Conservation (phyloP, 1,140 invertebrate genomes). For the Agrypnia vestita region DNA sequence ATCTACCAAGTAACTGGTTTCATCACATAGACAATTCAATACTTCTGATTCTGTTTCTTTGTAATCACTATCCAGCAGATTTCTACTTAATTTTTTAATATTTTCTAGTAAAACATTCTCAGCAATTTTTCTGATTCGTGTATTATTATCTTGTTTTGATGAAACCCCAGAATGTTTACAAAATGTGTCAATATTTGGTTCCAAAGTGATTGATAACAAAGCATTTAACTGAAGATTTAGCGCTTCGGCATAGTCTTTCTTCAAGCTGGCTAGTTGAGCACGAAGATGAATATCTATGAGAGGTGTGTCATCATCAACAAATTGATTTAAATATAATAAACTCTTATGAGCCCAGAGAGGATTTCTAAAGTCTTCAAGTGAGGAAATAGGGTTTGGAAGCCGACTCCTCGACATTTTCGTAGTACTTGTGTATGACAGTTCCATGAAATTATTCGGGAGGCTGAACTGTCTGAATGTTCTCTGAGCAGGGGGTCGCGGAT, state of each 20-base stretch:
- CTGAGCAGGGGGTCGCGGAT: slow-evolving; percentile 53
- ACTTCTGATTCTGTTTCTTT: slow-evolving; percentile 21
- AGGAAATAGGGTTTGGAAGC: slow-evolving; percentile 50
- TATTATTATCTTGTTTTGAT: not conserved
- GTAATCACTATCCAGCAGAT: slow-evolving; percentile 34
- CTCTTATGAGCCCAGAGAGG: slow-evolving; percentile 48
- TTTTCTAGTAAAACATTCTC: slow-evolving; percentile 29
- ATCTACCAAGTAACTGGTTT: slow-evolving; percentile 37
- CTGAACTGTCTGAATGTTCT: slow-evolving; percentile 50
- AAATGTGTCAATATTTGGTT: slow-evolving; percentile 2
- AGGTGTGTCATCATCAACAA: slow-evolving; percentile 58
- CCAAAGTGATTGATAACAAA: slow-evolving; percentile 19
- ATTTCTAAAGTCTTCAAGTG: slow-evolving; percentile 47
- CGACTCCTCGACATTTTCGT: slow-evolving; percentile 19
- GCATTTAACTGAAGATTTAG: slow-evolving; percentile 56
- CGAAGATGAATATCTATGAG: slow-evolving; percentile 55
- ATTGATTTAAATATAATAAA: slow-evolving; percentile 47
- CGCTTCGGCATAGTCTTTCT: slow-evolving; percentile 53
- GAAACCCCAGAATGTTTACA: slow-evolving; percentile 10
- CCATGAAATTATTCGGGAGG: slow-evolving; percentile 12
- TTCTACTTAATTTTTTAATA: slow-evolving; percentile 47
- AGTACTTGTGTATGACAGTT: slow-evolving; percentile 24
- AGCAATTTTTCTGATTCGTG: slow-evolving; percentile 1
- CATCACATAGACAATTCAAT: slow-evolving; percentile 45
- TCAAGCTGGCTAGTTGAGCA: slow-evolving; percentile 48